These are phyloP conservation scores for Aptenodytes forsteri DNA, from an alignment of 2,113 vertebrate genomes.

Conservation along the genomic window DNA sequence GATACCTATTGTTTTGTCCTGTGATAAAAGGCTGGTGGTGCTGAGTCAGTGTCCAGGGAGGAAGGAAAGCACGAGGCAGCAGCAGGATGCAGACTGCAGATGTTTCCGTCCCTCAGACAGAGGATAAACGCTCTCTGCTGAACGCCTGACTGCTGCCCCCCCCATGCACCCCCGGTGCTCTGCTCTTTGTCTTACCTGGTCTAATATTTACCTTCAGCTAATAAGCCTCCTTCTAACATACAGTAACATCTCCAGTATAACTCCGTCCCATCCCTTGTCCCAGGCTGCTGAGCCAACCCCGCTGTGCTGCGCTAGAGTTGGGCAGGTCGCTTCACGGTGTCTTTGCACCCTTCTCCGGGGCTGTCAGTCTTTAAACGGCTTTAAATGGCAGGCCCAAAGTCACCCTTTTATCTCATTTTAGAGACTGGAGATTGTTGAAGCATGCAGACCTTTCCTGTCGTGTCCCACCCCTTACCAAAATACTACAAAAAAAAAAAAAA, in stretches of 20 bases:
- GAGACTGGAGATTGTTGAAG: neutral
- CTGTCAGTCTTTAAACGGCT: neutral
- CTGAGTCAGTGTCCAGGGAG: slow-evolving; percentile 17
- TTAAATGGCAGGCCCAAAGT: neutral
- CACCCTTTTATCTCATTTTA: neutral
- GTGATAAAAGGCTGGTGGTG: neutral
- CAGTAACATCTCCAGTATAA: neutral
- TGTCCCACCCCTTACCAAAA: neutral
- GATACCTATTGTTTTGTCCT: neutral
- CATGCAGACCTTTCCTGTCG: accelerated
- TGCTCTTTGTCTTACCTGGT: neutral
- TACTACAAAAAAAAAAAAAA: too few relatives aligned
- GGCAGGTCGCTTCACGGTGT: accelerated
- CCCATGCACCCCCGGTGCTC: accelerated
- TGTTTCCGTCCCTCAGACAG: neutral
- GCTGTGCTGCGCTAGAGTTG: neutral
- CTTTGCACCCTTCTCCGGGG: neutral
- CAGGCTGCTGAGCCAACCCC: neutral
- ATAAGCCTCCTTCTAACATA: neutral
- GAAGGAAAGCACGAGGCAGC: neutral
- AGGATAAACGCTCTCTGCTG: neutral
- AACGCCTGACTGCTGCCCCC: neutral
- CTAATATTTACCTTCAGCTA: neutral
- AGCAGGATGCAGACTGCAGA: neutral
- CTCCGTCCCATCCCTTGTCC: neutral